A percentile compares a stretch with the other conserved stretches of the same genome.
Conservation (phyloP, 2,113 vertebrate species). For the Epinephelus moara region DNA sequence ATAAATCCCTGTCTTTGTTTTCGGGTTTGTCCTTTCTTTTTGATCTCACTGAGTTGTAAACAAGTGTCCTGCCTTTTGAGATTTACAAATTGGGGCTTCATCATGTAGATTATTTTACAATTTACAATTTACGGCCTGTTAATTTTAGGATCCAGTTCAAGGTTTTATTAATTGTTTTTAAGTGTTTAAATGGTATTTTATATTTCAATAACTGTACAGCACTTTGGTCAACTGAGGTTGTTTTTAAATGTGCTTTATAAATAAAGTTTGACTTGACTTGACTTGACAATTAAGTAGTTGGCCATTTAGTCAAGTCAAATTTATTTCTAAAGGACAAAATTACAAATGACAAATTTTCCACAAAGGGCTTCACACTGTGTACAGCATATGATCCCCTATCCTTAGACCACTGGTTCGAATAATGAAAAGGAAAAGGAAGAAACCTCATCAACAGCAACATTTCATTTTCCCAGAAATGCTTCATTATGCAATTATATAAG, state of each 20-base stretch:
- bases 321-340: not conserved
- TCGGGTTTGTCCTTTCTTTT: not conserved
- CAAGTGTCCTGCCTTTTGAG: not conserved
- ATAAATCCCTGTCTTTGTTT: constrained; percentile 40
- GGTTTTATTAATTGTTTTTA: no score
- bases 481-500: no score
- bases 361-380: not conserved
- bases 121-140: no score
- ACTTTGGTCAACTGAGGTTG: no score
- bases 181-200: no score
- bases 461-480: no score
- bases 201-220: no score
- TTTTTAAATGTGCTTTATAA: no score
- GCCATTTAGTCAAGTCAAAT: not conserved
- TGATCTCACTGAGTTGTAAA: constrained; percentile 20
- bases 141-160: no score
- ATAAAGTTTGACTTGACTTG: no score
- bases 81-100: not conserved
- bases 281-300: not conserved
- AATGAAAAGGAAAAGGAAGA: not conserved
- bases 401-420: not conserved
- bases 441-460: not conserved
- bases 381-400: not conserved
- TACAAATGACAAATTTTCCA: not conserved
- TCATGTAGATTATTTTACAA: not conserved